Evolutionary conservation across 2,113 vertebrate genomes (phyloP).

Genomic region (Pollimyrus isidori): DNA sequence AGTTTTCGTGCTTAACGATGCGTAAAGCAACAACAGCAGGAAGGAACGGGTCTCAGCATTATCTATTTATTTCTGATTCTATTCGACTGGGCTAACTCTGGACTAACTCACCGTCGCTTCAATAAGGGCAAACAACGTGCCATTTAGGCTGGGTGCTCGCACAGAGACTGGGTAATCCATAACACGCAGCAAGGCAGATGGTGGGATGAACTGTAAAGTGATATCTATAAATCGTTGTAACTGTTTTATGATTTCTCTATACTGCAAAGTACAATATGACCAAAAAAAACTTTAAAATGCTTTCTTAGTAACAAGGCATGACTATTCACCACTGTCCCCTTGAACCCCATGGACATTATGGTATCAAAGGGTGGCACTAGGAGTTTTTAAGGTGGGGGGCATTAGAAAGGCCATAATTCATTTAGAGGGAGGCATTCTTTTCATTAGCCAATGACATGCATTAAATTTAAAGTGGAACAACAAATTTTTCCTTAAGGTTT

Average conservation of each 20-base stretch:
- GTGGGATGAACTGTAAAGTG: background rate
- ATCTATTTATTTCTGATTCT: background rate
- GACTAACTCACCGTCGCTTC: background rate
- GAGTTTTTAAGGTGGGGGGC: background rate
- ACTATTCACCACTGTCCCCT: background rate
- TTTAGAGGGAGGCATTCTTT: background rate
- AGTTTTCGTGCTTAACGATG: background rate
- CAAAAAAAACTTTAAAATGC: background rate
- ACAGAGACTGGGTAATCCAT: background rate
- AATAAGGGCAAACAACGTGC: background rate
- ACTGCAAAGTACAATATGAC: no score
- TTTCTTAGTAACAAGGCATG: background rate
- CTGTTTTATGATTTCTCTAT: background rate
- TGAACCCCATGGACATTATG: background rate
- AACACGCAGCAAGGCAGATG: background rate
- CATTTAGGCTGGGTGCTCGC: background rate
- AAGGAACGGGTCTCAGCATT: no score
- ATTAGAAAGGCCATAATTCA: background rate
- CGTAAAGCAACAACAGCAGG: background rate
- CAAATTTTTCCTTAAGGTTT: background rate
- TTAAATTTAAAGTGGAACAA: background rate
- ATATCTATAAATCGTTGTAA: background rate
- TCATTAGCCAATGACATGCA: background rate
- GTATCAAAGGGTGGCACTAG: background rate
- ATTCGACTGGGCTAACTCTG: background rate